These are phyloP conservation scores for Pseudoatta argentina DNA, from an alignment of 1,140 invertebrate genomes.

Conservation along the genomic window DNA sequence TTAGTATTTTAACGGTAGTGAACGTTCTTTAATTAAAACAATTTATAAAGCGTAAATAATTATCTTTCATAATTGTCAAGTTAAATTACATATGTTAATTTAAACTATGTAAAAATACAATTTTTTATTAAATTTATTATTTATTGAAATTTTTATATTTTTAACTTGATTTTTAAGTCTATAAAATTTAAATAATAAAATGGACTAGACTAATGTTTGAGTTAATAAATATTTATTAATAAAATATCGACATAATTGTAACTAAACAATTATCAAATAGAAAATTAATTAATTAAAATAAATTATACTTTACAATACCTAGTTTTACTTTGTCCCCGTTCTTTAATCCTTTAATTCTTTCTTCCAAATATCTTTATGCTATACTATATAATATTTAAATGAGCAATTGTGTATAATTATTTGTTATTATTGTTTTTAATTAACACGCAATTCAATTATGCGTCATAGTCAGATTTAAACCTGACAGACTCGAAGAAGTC, in stretches of 20 bases:
- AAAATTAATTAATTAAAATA: background rate
- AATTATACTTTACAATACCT: background rate
- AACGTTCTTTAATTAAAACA: background rate
- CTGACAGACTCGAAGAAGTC: background rate
- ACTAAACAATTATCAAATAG: background rate
- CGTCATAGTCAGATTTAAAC: conserved; percentile 29
- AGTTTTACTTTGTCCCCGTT: background rate
- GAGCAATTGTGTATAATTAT: background rate
- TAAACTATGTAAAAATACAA: background rate
- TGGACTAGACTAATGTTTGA: background rate
- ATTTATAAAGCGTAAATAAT: background rate
- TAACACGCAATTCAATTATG: background rate
- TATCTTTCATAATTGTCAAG: background rate
- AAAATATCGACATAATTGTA: background rate
- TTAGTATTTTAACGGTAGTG: background rate
- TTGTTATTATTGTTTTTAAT: conserved; percentile 10
- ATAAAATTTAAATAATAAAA: conserved; percentile 9
- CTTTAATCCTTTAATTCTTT: background rate
- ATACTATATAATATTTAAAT: background rate
- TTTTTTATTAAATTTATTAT: background rate
- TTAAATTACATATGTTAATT: background rate
- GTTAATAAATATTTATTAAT: conserved; percentile 17
- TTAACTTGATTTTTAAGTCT: background rate
- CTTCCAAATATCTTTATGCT: background rate
- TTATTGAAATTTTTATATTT: conserved; percentile 11